Base-by-base conservation (phyloP, 1,140 invertebrate genomes). In the Gonatopus flavifemur region DNA sequence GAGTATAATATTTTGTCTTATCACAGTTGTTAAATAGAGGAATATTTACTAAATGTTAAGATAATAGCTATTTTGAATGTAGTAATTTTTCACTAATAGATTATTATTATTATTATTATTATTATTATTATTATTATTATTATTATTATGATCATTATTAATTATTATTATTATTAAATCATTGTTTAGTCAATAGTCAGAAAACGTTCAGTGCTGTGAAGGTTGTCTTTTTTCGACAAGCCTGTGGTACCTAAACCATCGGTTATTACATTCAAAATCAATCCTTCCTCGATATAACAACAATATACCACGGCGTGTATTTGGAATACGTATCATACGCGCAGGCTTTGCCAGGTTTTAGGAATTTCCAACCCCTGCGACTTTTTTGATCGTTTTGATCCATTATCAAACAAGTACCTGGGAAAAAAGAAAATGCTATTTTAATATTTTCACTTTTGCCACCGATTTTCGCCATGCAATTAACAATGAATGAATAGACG, bases 141-240 rank as follows among this genome's bases (percentile, higher is more conserved):
- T 60, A 60, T 64, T 64, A 58, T 62, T 64, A 63, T 63, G n/a
- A n/a, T n/a, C n/a, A n/a, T n/a, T n/a, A n/a, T n/a, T n/a, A n/a
- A n/a, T n/a, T n/a, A n/a, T n/a, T n/a, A n/a, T n/a, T n/a, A n/a
- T n/a, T n/a, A n/a, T n/a, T n/a, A n/a, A n/a, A n/a, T 67, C 71
- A 71, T 70, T 66, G 50, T 71, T 72, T 70, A 73, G 69, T 62
- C 53, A 56, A 66, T 71, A 71, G 67, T 74, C 67, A 74, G 64
- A 69, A 71, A 73, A 64, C 72, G 63, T 67, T 76, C 70, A 76
- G 72, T 69, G 75, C 75, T 77, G 75, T 77, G 74, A 76, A 72
- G 67, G 69, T 64, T 64, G 67, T 70, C 62, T 55, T 62, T 36
- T 33, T 61, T 59, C 39, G 49, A 59, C 66, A 49, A 56, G 61